A percentile compares a stretch with the other conserved stretches of the same genome.
Conservation (phyloP, 2,888 invertebrate species). For the Eudemis profundana region DNA sequence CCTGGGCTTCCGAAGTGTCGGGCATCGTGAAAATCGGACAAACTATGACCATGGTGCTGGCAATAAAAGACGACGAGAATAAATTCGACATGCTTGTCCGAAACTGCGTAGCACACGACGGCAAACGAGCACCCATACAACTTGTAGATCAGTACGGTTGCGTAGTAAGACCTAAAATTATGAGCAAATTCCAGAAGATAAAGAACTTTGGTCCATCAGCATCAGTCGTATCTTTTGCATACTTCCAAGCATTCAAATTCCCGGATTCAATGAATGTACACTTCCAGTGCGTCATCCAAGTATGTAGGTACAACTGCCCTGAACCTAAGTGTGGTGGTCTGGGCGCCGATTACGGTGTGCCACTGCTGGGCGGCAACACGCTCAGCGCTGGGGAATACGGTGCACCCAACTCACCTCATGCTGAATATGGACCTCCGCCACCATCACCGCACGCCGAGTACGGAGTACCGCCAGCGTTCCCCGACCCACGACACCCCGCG, state of each 20-base stretch:
- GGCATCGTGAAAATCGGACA: slow-evolving; percentile 98
- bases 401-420: slow-evolving; percentile 80
- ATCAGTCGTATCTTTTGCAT: slow-evolving; percentile 96
- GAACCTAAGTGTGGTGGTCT: slow-evolving; percentile 94
- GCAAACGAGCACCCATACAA: slow-evolving; percentile 96
- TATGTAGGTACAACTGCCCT: slow-evolving; percentile 96
- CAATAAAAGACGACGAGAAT: slow-evolving; percentile 97
- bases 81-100: slow-evolving; percentile 98
- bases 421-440: slow-evolving; percentile 90
- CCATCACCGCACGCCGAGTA: slow-evolving; percentile 87
- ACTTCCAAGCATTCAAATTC: slow-evolving; percentile 99
- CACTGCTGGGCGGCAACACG: slow-evolving; percentile 86
- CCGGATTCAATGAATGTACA: slow-evolving; percentile 98
- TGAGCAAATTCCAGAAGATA: slow-evolving; percentile 98
- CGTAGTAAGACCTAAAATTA: slow-evolving; percentile 96
- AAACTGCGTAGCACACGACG: slow-evolving; percentile 97
- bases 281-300: slow-evolving; percentile 98
- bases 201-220: slow-evolving; percentile 98
- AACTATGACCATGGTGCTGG: slow-evolving; percentile 98
- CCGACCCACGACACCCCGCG: slow-evolving; percentile 94
- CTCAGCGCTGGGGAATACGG: slow-evolving; percentile 88
- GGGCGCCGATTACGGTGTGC: slow-evolving; percentile 88
- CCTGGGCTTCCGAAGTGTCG: slow-evolving; percentile 98
- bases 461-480: slow-evolving; percentile 92
- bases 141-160: slow-evolving; percentile 97